Evolutionary conservation across 2,888 invertebrate genomes (phyloP), one percentile per base, ranked within the genome.

Genomic region (Perizoma flavofasciatum): DNA sequence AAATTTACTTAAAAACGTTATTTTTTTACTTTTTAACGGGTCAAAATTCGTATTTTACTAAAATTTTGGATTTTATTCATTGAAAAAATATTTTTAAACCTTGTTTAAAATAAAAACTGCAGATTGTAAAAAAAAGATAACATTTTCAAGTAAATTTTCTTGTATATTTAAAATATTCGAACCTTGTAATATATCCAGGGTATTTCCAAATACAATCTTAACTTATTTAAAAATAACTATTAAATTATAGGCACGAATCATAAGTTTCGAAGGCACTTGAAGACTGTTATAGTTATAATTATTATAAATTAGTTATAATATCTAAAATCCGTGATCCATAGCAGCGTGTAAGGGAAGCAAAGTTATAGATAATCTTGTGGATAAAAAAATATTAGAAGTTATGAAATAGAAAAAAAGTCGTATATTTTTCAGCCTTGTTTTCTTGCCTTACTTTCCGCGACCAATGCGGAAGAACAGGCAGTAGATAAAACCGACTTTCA

Each of bases 271-370:
- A 88, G 87, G 87, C 87, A 88, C 86, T 73, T 74, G 59, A 66
- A 70, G 55, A 63, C 61, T 72, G 67, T 59, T 66, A 59, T 74
- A 56, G 5, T 67, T 65, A 60, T 69, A 45, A 66, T 65, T 54
- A 43, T 46, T 53, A 72, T 71, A 34, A 34, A 46, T 83, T 79
- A 84, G 46, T 87, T 44, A 65, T 55, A 62, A 52, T 59, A 62
- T 48, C 58, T 62, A 44, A 39, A 39, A 46, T 55, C 66, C 66
- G 63, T 55, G 58, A 32, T 86, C 88, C 88, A 55, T 60, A 59
- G 88, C 83, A 69, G 90, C 90, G 82, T 89, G 89, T 62, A 86
- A 87, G 63, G 66, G 73, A 83, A 78, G 82, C 77, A 73, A 65
- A 70, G 70, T 64, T 66, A 63, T 63, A 50, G 66, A 71, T 41